Evolutionary conservation across 1,140 invertebrate genomes (phyloP), one percentile per base, ranked within the genome.

Genomic region (Leptinotarsa lineolata): DNA sequence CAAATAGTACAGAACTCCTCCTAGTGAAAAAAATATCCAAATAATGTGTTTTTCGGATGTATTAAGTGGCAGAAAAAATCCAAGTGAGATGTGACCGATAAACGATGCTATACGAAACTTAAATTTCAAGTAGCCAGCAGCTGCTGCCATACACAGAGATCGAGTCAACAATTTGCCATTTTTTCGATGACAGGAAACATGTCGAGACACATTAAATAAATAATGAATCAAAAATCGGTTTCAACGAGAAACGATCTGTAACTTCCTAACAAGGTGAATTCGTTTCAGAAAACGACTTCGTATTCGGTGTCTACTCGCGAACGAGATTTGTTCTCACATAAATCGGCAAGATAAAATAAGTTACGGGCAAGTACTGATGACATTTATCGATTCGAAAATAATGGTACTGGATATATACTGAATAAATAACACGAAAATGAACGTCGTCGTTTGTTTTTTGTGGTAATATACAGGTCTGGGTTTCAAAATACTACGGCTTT

Each of bases 311-410:
- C 61, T 45, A 72, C 44, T 30, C 60, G 61, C 39, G 21, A 64
- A 64, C 70, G 44, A 45, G 70, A 46, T 46, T 64, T 54, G 68
- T 39, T 64, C 73, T 54, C 64, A 64, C 69, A 73, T 74, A 74
- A 74, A 70, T 74, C 18, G 48, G 20, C 45, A 65, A 65, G 66
- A n/a, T 20, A 22, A 54, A 54, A 67, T 60, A 39, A 70, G 39
- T 70, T 70, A 54, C 22, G 21, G 21, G 48, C 16, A 16, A 54
- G 48, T 54, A 54, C n/a, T 8, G 48, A 54, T 54, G 48, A 54
- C 48, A 54, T 54, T 54, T 54, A 54, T 54, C 48, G 48, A 54
- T 54, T 54, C n/a, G 12, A 13, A 54, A 54, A 54, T 54, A 18
- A 54, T 54, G 48, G 48, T 54, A 54, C 48, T 18, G n/a, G 16